Evolutionary conservation across 2,888 invertebrate species (phyloP), one percentile per base, ranked within the genome.

Genomic region (Dolichopus griseipennis): DNA sequence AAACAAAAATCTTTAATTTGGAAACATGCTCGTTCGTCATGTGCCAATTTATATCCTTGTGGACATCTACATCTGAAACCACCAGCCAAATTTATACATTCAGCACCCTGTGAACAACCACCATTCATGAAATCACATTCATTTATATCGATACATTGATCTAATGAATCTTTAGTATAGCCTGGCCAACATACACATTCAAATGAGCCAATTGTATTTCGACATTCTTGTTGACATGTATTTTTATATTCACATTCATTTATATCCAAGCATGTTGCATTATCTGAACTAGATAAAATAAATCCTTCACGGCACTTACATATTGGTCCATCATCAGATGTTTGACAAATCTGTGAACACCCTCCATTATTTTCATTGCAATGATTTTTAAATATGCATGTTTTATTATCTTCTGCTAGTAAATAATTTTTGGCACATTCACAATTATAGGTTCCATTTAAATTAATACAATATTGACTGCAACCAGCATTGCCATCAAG

Each of bases 131-230:
- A 72, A 15, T 78, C 73, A 71, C 87, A 87, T 76, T 87, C 87
- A 73, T 87, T 80, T 12, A 86, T 76, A 74, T 85, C 85, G n/a
- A 76, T 72, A 70, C 85, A 85, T 6, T 83, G 79, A 21, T 81
- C 81, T 65, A 83, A 83, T 20, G 77, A 75, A 7, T 80, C 81
- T 8, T 85, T 77, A 9, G 76, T 73, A 74, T 82, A 87, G 0
- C 88, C 88, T 2, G 78, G 75, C 18, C 84, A 84, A 73, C 90
- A 90, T n/a, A 78, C 78, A 75, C 91, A 91, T 70, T 82, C 80
- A 62, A 80, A 85, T 2, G 82, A 81, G 1, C 85, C 86, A 9
- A 80, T 77, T 0, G 77, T 75, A 71, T 85, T 85, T 2, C 75
- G 72, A 70, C 87, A 87, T 15, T 76, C 76, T 70, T 83, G 82